Percentiles rank a stretch among this genome's conserved stretches.
These are phyloP conservation scores for Aviceda subcristata DNA, from an alignment of 2,113 vertebrate genomes.

Conservation along the genomic window DNA sequence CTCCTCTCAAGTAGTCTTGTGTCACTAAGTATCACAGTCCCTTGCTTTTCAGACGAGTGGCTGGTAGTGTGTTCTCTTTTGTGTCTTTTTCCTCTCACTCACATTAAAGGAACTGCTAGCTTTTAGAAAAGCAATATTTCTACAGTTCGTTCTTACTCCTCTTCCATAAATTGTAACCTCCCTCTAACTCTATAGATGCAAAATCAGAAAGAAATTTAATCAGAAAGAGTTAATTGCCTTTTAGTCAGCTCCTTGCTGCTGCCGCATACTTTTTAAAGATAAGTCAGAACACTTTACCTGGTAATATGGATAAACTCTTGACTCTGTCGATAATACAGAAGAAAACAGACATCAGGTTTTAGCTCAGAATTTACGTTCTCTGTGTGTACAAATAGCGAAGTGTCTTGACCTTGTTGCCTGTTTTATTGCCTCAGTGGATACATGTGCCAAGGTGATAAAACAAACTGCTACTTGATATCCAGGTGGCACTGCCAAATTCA, in stretches of 20 bases:
- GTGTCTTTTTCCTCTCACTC: neutral
- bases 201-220: neutral
- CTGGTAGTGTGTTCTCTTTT: neutral
- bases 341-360: neutral
- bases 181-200: neutral
- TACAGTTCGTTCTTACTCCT: neutral
- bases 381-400: neutral
- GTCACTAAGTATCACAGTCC: neutral
- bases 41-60: neutral
- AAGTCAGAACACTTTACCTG: neutral
- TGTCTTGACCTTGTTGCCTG: constrained; percentile 14
- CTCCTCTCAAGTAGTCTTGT: neutral
- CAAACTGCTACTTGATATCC: constrained; percentile 45
- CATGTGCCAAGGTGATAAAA: constrained; percentile 42
- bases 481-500: constrained; percentile 16
- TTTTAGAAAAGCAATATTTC: neutral
- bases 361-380: constrained; percentile 20
- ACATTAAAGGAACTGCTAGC: neutral
- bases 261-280: neutral
- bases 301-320: neutral
- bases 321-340: neutral
- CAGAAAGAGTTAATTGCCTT: neutral
- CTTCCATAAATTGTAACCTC: neutral
- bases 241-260: neutral
- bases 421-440: constrained; percentile 12